Conservation (phyloP, 2,888 invertebrate species). For the Petrolisthes manimaculis region DNA sequence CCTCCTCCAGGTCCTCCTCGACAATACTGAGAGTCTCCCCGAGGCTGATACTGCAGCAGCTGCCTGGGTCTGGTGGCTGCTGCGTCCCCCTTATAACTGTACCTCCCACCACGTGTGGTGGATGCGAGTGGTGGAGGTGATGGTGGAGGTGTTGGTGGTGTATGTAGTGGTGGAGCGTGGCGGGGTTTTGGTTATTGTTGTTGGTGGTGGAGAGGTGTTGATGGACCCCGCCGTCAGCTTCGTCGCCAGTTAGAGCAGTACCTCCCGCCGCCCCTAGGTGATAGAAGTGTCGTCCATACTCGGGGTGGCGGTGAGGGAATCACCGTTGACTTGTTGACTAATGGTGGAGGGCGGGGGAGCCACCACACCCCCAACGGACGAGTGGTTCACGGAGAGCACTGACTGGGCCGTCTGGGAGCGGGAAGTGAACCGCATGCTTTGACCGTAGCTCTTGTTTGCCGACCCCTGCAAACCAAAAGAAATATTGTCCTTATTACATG, state of each 20-base stretch:
- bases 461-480: conserved; percentile 57
- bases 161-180: conserved; percentile 10
- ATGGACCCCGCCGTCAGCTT: conserved; percentile 49
- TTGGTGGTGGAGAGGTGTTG: background rate
- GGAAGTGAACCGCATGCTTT: conserved; percentile 72
- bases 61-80: conserved; percentile 31
- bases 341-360: conserved; percentile 61
- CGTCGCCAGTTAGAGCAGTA: conserved; percentile 71
- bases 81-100: conserved; percentile 8
- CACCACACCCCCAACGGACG: conserved; percentile 41
- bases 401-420: conserved; percentile 71
- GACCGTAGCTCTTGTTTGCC: conserved; percentile 66
- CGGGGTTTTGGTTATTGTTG: background rate
- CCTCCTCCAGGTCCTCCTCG: conserved; percentile 46
- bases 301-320: conserved; percentile 68
- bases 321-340: conserved; percentile 69
- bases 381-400: conserved; percentile 72
- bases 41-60: conserved; percentile 45
- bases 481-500: too few species aligned
- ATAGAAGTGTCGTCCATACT: conserved; percentile 70
- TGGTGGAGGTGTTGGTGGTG: conserved; percentile 10
- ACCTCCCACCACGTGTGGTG: conserved; percentile 20
- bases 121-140: conserved; percentile 14
- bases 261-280: conserved; percentile 66
- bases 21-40: conserved; percentile 51